Evolutionary conservation across 2,113 vertebrate species (phyloP), one percentile per base, ranked within the genome.

Genomic region (Percopsis transmontana): DNA sequence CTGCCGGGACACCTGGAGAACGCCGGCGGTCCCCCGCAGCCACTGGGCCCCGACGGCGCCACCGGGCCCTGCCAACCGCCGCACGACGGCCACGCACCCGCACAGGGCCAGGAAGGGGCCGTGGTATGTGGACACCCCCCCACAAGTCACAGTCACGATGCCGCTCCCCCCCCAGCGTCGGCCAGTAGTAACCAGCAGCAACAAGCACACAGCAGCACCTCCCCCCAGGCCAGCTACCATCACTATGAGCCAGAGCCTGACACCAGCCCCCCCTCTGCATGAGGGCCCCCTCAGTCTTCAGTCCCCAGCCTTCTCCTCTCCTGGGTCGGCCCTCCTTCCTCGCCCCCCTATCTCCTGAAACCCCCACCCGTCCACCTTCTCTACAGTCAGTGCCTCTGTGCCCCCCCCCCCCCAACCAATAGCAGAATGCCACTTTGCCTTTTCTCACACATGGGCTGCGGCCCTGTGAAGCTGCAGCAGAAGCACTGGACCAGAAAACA

Each of bases 191-290:
- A 76, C 71, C 73, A 74, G 62, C 80, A 72, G 68, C 65, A 60
- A 61, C 74, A 57, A n/a, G n/a, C n/a, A n/a, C 52, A 68, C 47
- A 27, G 59, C 68, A 5, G 58, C 72, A 67, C 50, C 76, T 70
- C 74, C 66, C 50, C 73, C 76, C 85, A 88, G 76, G 66, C 81
- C 57, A 79, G 80, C 0, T 85, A 87, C 72, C 86, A 33, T 33
- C 27, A 75, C 69, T 87, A 90, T 1, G 94, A 96, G 58, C 88
- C 87, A 0, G 95, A 98, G 53, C 85, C 92, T 0, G 96, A 98
- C 20, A 91, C 91, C 1, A 94, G 93, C 15, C 94, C 95, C 23
- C 94, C 94, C 0, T 88, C 91, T 0, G 91, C 94, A 84, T 97
- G 94, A 90, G 55, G 42, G 27, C 38, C 11, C 8, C 19, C 33